A percentile compares a stretch with the other conserved stretches of the same genome.
Conservation (phyloP, 2,888 invertebrate species). For the Epirrhoe tristata region DNA sequence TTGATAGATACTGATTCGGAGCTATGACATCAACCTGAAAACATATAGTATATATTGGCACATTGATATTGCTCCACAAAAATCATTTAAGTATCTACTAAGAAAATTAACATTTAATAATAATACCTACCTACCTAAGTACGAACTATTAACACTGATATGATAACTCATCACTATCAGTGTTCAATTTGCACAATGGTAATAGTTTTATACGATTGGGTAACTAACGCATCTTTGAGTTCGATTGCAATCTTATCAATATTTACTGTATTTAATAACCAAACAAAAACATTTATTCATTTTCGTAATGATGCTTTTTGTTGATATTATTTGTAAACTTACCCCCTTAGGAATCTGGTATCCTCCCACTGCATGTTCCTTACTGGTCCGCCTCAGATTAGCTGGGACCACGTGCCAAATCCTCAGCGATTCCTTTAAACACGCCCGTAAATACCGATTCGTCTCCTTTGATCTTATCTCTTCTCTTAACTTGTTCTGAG, state of each 20-base stretch:
- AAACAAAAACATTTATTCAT: not conserved
- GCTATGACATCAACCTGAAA: slow-evolving; percentile 90
- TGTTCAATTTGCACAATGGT: no score
- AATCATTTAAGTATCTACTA: no score
- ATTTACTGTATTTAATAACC: not conserved
- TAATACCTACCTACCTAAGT: no score
- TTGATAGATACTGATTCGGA: slow-evolving; percentile 89
- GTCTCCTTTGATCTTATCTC: slow-evolving; percentile 62
- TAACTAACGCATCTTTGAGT: no score
- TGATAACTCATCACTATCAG: no score
- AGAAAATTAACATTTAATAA: no score
- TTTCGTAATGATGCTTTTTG: not conserved
- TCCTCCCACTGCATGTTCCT: slow-evolving; percentile 71
- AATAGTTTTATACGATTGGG: no score
- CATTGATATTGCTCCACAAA: no score
- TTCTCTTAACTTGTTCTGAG: slow-evolving; percentile 79
- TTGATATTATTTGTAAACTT: slow-evolving; percentile 46
- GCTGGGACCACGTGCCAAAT: slow-evolving; percentile 69
- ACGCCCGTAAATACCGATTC: slow-evolving; percentile 85
- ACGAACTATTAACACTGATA: no score
- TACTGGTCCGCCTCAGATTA: slow-evolving; percentile 68
- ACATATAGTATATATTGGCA: not conserved
- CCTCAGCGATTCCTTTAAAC: slow-evolving; percentile 87
- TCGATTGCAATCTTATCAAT: not conserved
- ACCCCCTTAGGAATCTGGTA: slow-evolving; percentile 77